phyloP scores from a whole-genome alignment of 1,140 invertebrate genomes.

The Colletes gigas region DNA sequence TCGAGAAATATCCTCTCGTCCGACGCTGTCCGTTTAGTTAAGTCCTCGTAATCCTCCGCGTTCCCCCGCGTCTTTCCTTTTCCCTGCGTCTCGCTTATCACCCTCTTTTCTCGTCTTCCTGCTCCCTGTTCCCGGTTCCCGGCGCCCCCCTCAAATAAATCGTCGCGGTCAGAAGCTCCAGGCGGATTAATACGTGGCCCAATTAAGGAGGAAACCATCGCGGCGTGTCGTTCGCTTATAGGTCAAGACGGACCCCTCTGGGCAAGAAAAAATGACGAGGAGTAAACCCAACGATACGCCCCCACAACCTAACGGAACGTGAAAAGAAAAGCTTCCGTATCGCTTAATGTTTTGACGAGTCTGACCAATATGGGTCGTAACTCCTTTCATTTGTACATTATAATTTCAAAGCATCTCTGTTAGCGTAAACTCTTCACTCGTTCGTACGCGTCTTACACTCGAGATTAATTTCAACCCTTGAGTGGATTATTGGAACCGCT shows the following conservation, averaged over 20 bases:
- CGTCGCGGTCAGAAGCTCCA: conserved; percentile 40
- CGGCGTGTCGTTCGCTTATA: conserved; percentile 48
- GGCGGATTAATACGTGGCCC: conserved; percentile 65
- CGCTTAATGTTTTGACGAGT: too few species aligned
- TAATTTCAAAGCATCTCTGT: too few species aligned
- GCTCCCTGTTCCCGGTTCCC: not conserved
- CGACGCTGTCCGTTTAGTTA: conserved; percentile 58
- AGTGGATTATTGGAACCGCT: too few species aligned
- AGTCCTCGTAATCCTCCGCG: conserved; percentile 65
- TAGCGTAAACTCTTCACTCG: too few species aligned
- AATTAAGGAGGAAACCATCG: conserved; percentile 59
- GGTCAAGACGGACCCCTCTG: conserved; percentile 17
- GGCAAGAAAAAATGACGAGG: conserved; percentile 41
- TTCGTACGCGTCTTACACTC: too few species aligned
- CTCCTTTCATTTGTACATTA: too few species aligned
- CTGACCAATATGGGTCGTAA: too few species aligned
- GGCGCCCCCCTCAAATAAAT: conserved; percentile 53
- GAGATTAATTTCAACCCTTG: too few species aligned
- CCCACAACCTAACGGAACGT: not conserved
- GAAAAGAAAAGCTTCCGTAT: not conserved
- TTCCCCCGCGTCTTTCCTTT: conserved; percentile 40
- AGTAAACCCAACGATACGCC: not conserved
- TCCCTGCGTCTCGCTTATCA: conserved; percentile 57
- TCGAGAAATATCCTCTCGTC: conserved; percentile 42
- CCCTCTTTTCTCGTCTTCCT: conserved; percentile 22